Percentiles rank a stretch among this genome's conserved stretches.
phyloP scores from a whole-genome alignment of 2,113 vertebrate species.

The Malurus elegans region DNA sequence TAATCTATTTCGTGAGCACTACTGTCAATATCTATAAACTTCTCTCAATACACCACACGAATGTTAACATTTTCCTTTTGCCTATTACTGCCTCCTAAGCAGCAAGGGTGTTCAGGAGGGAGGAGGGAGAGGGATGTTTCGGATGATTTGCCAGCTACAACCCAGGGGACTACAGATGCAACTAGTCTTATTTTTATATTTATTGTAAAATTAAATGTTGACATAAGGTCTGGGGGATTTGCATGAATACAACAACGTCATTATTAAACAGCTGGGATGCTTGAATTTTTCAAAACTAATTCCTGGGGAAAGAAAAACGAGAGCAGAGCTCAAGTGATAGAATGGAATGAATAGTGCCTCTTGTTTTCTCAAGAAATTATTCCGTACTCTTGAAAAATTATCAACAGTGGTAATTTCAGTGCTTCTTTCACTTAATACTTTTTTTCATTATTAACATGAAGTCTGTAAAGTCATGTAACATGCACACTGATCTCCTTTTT shows the following conservation, averaged over 20 bases:
- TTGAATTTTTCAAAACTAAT: constrained; percentile 47
- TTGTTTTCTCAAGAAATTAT: constrained; percentile 53
- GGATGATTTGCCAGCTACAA: constrained; percentile 10
- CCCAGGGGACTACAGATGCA: constrained; percentile 42
- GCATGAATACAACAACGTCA: constrained; percentile 51
- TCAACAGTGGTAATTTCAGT: constrained; percentile 3
- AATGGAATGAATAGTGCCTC: constrained; percentile 38
- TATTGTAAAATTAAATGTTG: constrained; percentile 67
- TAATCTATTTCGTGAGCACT: constrained; percentile 47
- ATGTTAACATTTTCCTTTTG: constrained; percentile 65
- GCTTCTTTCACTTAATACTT: constrained; percentile 29
- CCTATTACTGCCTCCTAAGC: constrained; percentile 60
- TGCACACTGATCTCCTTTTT: constrained; percentile 24
- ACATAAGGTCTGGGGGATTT: constrained; percentile 59
- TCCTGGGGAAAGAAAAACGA: neutral
- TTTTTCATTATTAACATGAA: constrained; percentile 32
- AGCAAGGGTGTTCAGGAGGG: neutral
- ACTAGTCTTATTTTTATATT: constrained; percentile 57
- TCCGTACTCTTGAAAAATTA: constrained; percentile 47
- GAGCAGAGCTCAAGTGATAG: neutral
- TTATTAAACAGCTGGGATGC: constrained; percentile 63
- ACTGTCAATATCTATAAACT: constrained; percentile 69
- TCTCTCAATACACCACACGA: constrained; percentile 56
- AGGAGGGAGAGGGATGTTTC: constrained; percentile 9
- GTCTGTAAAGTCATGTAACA: neutral